Percentiles rank a stretch among this genome's conserved stretches.
phyloP scores from a whole-genome alignment of 2,113 vertebrate genomes.

The Regulus satrapa region DNA sequence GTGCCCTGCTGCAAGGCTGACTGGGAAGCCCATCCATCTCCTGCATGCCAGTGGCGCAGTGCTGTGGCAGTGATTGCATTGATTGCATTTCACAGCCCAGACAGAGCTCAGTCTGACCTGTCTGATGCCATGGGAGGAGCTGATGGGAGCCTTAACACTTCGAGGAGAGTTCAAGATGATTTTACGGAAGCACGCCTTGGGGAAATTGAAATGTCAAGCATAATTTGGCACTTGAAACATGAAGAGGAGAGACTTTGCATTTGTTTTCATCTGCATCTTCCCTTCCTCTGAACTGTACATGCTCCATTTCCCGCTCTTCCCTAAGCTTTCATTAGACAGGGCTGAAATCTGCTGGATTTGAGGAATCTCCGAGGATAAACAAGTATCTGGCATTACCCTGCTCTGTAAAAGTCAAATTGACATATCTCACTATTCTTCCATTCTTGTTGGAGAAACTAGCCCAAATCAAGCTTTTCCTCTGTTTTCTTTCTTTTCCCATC shows the following conservation, averaged over 20 bases:
- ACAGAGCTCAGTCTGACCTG: background rate
- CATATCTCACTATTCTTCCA: background rate
- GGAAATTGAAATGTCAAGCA: constrained; percentile 77
- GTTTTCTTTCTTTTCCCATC: background rate
- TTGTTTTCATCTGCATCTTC: constrained; percentile 63
- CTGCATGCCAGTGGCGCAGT: background rate
- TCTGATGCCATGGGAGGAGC: constrained; percentile 37
- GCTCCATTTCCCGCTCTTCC: constrained; percentile 3
- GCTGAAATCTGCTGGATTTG: constrained; percentile 35
- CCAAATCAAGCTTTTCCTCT: constrained; percentile 1
- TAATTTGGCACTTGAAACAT: constrained; percentile 74
- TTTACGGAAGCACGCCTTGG: constrained; percentile 64
- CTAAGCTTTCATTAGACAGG: constrained; percentile 31
- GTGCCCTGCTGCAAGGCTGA: fast-evolving
- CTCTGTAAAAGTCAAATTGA: constrained; percentile 43
- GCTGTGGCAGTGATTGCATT: background rate
- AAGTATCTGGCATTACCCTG: constrained; percentile 35
- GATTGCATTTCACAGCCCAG: background rate
- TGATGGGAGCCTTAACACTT: constrained; percentile 54
- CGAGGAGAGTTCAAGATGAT: constrained; percentile 66
- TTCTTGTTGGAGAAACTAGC: background rate
- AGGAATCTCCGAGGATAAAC: constrained; percentile 53
- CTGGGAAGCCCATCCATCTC: background rate
- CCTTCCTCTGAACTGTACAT: constrained; percentile 26
- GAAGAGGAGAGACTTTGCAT: constrained; percentile 59